Base-by-base conservation (phyloP, 2,797 vertebrate genomes). In the Typhlichthys subterraneus region DNA sequence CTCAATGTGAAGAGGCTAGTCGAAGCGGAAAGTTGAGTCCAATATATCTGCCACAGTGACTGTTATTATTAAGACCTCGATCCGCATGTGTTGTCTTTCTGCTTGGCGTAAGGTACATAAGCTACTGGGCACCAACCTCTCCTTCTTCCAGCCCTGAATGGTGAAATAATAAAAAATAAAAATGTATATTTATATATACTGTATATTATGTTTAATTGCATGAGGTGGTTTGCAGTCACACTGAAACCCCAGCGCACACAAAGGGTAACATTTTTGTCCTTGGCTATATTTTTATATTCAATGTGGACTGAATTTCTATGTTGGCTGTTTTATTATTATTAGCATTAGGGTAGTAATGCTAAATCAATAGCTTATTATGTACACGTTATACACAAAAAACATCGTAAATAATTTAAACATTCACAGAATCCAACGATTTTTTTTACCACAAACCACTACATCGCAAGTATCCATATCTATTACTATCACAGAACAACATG, bases 41-140 rank as follows among this genome's bases (percentile, higher is more conserved):
- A 73, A 73, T 78, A 76, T 82, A 78, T 85, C 78, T 80, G 72
- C 81, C 79, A 78, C 83, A 78, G 79, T 70, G 69, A 80, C 83
- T 84, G 84, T 63, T 68, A 75, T 85, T 88, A 87, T 87, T 88
- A 89, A 87, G 86, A 88, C 82, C 79, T 85, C 85, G 72, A 78
- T 85, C 80, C 14, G 19, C 10, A 65, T 70, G 55, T 82, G 77
- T 82, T 82, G 84, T 84, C 73, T 85, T 89, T 84, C 62, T 83
- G 76, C 82, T 80, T 83, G 77, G 66, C 66, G 74, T 80, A 73
- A 77, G 65, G 72, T 70, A 29, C 23, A 29, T 29, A 82, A 83
- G 80, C 77, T 75, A 79, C 75, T 68, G 51, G 53, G 71, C 63
- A 57, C 69, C 53, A 15, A 45, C 38, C 42, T 15, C 54, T 49